These are phyloP conservation scores for Rhynchomys soricoides DNA, from an alignment of 2,113 vertebrate species.

Conservation along the genomic window DNA sequence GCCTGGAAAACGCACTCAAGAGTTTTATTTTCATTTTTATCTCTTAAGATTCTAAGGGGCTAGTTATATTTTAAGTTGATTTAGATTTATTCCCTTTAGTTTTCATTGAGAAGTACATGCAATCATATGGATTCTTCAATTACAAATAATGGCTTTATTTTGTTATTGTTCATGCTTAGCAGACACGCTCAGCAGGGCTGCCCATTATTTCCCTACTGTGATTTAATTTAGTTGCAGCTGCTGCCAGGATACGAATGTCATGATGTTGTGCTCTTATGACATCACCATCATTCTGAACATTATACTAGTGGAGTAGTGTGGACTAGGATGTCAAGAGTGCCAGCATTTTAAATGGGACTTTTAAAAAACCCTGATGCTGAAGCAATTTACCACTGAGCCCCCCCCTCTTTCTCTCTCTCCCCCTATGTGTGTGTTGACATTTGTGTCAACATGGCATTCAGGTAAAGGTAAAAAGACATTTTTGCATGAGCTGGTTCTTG, in stretches of 20 bases:
- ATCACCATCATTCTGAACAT: constrained; percentile 16
- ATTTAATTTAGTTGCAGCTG: constrained; percentile 50
- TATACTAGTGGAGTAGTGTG: background rate
- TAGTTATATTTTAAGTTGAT: background rate
- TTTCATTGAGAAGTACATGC: constrained; percentile 36
- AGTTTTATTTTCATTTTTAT: background rate
- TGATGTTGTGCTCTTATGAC: background rate
- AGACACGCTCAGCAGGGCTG: constrained; percentile 53
- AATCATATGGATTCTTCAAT: constrained; percentile 53
- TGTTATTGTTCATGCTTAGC: constrained; percentile 52
- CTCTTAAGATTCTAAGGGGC: constrained; percentile 26
- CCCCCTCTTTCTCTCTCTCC: too few relatives aligned
- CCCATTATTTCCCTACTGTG: constrained; percentile 20
- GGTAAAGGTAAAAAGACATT: background rate
- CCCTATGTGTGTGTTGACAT: background rate
- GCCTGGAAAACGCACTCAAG: background rate
- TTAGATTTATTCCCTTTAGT: constrained; percentile 30
- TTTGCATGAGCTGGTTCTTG: background rate
- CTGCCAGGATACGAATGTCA: constrained; percentile 7
- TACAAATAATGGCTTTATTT: constrained; percentile 54
- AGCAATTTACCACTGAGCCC: background rate
- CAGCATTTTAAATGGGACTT: background rate
- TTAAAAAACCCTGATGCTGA: background rate
- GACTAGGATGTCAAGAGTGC: background rate
- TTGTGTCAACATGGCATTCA: background rate